Base-by-base conservation (phyloP, 2,888 invertebrate genomes). In the Cheilosia soror region DNA sequence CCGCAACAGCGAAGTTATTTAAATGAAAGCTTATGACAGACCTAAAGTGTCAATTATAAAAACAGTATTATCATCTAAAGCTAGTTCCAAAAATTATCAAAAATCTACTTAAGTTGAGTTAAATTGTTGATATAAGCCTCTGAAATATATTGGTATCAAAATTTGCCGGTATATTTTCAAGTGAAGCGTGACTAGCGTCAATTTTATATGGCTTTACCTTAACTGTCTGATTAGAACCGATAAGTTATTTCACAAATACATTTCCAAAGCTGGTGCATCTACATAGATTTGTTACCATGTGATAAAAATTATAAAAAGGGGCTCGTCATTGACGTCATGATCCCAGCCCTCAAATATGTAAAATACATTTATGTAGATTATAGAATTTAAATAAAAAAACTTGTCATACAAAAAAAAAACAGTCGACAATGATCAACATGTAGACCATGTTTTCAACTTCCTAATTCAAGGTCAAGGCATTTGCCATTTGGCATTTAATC, bases 291-390 rank as follows among this genome's bases (percentile, higher is more conserved):
- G 25, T 51, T 27, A 27, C 27, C 58, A 66, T 51, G n/a, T 37
- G 13, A 27, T 20, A 55, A 31, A 55, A 37, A 33, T n/a, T 58
- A 11, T 40, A 33, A 29, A 49, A 57, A 31, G 44, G 76, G 76
- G 76, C 76, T 58, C 33, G 76, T 66, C 66, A 76, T 58, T 76
- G 66, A 66, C 76, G 76, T 66, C 76, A 76, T 27, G 20, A 29
- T 4, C 5, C 40, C 3, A 15, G 51, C 51, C 51, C 29, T 60
- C 33, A 51, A 4, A 20, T 20, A 20, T 20, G 15, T n/a, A 11
- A 60, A 51, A 5, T 29, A 51, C 42, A 29, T n/a, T n/a, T 20
- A 27, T 5, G n/a, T 13, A 66, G 31, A 40, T 60, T 29, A 42
- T 42, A 42, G 13, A 37, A 11, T 15, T 4, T 4, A 29, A 53